phyloP scores from a whole-genome alignment of 2,113 vertebrate genomes.

The Lonchura striata region DNA sequence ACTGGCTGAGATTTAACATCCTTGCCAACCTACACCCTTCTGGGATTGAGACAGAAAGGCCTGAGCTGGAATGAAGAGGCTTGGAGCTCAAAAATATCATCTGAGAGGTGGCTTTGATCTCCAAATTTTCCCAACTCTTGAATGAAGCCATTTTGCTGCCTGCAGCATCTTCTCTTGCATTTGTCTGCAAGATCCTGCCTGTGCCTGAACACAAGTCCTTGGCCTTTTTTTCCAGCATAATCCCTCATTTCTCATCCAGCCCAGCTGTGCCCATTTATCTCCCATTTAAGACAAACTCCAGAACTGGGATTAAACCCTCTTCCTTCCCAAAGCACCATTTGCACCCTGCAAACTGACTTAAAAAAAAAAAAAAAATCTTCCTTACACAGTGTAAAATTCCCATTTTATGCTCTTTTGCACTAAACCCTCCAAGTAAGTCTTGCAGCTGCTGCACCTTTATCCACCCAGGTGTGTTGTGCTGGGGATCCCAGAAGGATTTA shows the following conservation, averaged over 20 bases:
- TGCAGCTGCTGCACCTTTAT: not conserved
- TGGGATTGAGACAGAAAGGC: not conserved
- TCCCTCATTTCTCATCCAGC: not conserved
- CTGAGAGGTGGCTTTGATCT: rapidly evolving
- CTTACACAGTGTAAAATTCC: not conserved
- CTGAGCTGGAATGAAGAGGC: not conserved
- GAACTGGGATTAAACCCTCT: not conserved
- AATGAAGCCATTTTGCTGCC: not conserved
- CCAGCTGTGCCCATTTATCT: not conserved
- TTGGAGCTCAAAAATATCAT: not conserved
- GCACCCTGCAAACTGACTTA: not conserved
- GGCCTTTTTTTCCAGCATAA: not conserved
- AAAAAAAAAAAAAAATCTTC: not conserved
- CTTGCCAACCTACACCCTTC: not conserved
- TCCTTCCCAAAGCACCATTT: not conserved
- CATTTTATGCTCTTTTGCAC: not conserved
- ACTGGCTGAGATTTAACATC: rapidly evolving
- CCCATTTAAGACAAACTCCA: not conserved
- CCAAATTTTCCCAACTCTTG: not conserved
- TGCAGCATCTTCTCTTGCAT: not conserved
- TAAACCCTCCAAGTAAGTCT: not conserved
- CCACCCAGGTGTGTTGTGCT: not conserved
- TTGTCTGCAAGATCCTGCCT: not conserved
- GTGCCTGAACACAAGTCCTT: not conserved
- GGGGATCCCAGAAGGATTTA: not conserved